A percentile compares a stretch with the other conserved stretches of the same genome.
Conservation (phyloP, 2,113 vertebrate genomes). For the Aptenodytes forsteri region DNA sequence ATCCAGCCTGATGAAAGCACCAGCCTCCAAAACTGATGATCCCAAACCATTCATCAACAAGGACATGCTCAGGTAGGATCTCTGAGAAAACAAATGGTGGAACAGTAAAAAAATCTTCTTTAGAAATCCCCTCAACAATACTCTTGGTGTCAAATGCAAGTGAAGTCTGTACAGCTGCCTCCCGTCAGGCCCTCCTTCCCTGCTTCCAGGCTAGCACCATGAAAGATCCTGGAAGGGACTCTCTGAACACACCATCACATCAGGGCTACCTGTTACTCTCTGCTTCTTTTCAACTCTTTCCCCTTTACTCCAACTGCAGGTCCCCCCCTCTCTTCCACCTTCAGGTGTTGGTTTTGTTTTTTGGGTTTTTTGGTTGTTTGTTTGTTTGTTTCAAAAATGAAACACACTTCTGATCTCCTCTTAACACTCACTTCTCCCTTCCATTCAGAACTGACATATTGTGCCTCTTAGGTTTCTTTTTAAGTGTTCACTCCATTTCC, state of each 20-base stretch:
- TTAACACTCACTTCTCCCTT: background rate
- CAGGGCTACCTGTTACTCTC: background rate
- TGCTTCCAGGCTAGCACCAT: background rate
- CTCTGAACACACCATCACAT: background rate
- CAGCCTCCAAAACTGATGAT: background rate
- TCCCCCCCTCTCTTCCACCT: background rate
- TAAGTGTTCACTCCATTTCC: background rate
- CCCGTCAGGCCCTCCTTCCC: background rate
- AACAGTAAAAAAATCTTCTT: background rate
- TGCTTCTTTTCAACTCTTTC: background rate
- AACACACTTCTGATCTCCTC: background rate
- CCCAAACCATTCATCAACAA: background rate
- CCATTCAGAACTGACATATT: background rate
- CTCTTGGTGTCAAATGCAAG: background rate
- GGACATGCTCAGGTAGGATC: fast-evolving
- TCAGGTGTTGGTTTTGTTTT: background rate
- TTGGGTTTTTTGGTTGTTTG: background rate
- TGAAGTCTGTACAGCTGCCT: background rate
- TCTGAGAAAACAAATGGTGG: background rate
- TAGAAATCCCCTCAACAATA: background rate
- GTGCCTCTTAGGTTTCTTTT: background rate
- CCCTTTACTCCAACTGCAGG: background rate
- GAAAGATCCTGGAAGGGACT: background rate
- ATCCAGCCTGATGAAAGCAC: background rate
- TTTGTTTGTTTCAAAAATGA: background rate